Base-by-base conservation (phyloP, 1,140 invertebrate genomes). In the Vollenhovia emeryi region DNA sequence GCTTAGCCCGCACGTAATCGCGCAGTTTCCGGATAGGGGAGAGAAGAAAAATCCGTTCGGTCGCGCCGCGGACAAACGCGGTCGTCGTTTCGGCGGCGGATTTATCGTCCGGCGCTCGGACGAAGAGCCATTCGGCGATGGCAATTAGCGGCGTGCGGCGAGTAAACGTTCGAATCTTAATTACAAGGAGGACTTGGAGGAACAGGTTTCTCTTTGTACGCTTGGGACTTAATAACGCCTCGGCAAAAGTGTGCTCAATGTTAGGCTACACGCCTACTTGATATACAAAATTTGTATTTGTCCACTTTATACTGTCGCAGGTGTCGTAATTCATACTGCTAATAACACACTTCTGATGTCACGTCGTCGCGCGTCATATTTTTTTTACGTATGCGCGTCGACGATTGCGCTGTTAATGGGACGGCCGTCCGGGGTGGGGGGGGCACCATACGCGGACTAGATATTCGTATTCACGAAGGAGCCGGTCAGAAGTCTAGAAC, bases 1-100 rank as follows among this genome's bases (percentile, higher is more conserved):
- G 80, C 75, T 84, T 79, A 84, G 87, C 85, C 74, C 87, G 60
- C 79, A 85, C 62, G 75, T 89, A 85, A 87, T 89, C 88, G 85
- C 62, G 55, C 74, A 89, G 83, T 69, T 89, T 60, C 71, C 18
- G 27, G 57, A 11, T n/a, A 33, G 11, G 52, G 27, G 18, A 8
- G 62, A 43, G 11, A 24, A 73, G 74, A 84, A 89, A 86, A 89
- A 89, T 89, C 79, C 86, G 86, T 86, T 89, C 36, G 48, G 43
- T 48, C 57, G 43, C 75, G 27, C n/a, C n/a, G n/a, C n/a, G n/a
- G n/a, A n/a, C n/a, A n/a, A 15, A 13, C 43, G 9, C 60, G 24
- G 21, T n/a, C 52, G 50, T 80, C 33, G 48, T 80, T 80, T 57
- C 24, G 33, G 3, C 66, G 66, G 36, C 24, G 50, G 66, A 82